These are phyloP conservation scores for Haliclona indistincta DNA, from an alignment of 37 sponge, comb jelly and placozoan species.

Conservation along the genomic window DNA sequence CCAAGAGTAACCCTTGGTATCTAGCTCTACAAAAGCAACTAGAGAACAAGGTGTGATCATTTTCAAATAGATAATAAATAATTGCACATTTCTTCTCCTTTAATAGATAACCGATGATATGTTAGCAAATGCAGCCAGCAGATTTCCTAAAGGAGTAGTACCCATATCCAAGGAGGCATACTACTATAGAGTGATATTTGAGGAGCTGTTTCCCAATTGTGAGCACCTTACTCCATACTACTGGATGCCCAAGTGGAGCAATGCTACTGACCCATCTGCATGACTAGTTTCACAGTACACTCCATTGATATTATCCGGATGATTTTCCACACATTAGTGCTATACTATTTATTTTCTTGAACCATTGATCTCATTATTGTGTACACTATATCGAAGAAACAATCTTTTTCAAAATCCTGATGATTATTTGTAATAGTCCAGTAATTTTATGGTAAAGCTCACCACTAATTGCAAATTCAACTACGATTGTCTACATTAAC, in stretches of 20 bases:
- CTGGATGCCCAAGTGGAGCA: slow-evolving; percentile 57
- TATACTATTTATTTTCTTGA: too few species aligned
- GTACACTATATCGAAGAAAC: too few species aligned
- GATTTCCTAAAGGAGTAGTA: not conserved
- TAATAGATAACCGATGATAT: slow-evolving; percentile 26
- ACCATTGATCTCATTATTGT: too few species aligned
- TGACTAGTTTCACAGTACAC: slow-evolving; percentile 19
- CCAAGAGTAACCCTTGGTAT: slow-evolving; percentile 40
- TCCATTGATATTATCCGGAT: too few species aligned
- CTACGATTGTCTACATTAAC: too few species aligned
- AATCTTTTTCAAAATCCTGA: too few species aligned
- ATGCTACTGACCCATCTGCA: slow-evolving; percentile 43
- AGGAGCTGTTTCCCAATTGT: slow-evolving; percentile 47
- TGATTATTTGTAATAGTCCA: too few species aligned
- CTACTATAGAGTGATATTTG: slow-evolving; percentile 55
- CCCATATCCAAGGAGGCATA: slow-evolving; percentile 51
- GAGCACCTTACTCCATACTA: slow-evolving; percentile 49
- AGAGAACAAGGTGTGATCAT: slow-evolving; percentile 11
- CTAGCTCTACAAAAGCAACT: slow-evolving; percentile 12
- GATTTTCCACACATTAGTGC: too few species aligned
- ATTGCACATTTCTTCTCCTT: too few species aligned
- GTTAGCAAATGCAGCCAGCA: slow-evolving; percentile 13
- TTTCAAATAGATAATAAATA: too few species aligned
- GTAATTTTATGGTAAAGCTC: too few species aligned
- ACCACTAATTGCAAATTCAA: too few species aligned